Evolutionary conservation across 2,797 vertebrate species (phyloP).

Genomic region (Phoeniculus purpureus): DNA sequence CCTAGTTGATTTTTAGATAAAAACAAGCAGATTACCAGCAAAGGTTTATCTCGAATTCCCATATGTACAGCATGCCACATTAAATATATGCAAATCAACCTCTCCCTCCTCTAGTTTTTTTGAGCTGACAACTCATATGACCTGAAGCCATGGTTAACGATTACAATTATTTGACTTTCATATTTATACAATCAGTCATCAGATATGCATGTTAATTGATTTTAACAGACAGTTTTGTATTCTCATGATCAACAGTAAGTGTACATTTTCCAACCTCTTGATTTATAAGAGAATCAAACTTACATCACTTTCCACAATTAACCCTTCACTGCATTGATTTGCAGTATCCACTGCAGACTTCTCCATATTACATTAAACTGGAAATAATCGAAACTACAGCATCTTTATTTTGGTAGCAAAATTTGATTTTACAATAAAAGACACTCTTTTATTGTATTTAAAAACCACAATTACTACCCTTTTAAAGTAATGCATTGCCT

Average conservation of each 20-base stretch:
- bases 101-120: constrained; percentile 40
- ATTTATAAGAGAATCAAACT: constrained; percentile 44
- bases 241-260: constrained; percentile 37
- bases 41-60: constrained; percentile 63
- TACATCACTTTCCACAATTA: background rate
- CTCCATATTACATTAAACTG: background rate
- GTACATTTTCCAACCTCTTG: constrained; percentile 12
- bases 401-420: background rate
- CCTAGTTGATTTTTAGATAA: constrained; percentile 37
- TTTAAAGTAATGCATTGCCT: background rate
- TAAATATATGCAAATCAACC: constrained; percentile 64
- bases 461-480: background rate
- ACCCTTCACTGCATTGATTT: background rate
- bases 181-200: constrained; percentile 69
- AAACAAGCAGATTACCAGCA: constrained; percentile 53
- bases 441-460: background rate
- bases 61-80: constrained; percentile 46
- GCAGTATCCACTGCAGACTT: background rate
- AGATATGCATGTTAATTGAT: constrained; percentile 69
- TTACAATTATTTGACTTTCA: constrained; percentile 70
- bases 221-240: constrained; percentile 66
- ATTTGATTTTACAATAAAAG: background rate
- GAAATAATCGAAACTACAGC: background rate
- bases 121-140: constrained; percentile 62
- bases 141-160: constrained; percentile 68